Percentiles rank a stretch among this genome's conserved stretches.
Conservation (phyloP, 2,113 vertebrate species). For the Zosterops pallidus region DNA sequence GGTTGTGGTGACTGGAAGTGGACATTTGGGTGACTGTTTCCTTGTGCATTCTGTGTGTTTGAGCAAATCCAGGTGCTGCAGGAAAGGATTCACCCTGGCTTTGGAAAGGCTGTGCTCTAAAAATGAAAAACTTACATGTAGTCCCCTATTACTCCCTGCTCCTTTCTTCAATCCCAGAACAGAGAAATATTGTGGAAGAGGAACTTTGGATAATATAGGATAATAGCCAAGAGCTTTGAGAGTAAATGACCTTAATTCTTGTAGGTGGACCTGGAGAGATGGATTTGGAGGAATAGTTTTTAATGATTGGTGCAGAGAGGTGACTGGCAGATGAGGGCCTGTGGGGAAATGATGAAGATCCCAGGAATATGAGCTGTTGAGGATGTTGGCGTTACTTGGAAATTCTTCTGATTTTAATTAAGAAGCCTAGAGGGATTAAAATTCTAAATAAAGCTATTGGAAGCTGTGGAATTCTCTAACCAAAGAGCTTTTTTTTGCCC, state of each 20-base stretch:
- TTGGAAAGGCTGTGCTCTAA: not conserved
- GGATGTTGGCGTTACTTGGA: not conserved
- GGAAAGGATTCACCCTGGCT: not conserved
- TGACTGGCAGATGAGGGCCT: not conserved
- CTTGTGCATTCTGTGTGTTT: not conserved
- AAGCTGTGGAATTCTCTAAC: not conserved
- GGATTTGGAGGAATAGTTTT: not conserved
- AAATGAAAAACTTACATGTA: not conserved
- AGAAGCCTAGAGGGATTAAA: not conserved
- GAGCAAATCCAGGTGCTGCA: not conserved
- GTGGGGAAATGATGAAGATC: not conserved
- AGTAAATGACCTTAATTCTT: not conserved
- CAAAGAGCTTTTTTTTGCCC: not conserved
- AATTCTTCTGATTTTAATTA: slow-evolving; percentile 34
- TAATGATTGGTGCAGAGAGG: not conserved
- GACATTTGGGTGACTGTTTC: not conserved
- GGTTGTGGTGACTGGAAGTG: not conserved
- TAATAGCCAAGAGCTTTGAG: not conserved
- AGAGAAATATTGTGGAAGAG: not conserved
- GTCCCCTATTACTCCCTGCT: not conserved
- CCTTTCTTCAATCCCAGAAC: not conserved
- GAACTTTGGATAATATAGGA: not conserved
- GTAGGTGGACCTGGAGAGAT: not conserved
- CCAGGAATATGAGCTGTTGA: not conserved
- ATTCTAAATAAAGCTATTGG: not conserved